These are phyloP conservation scores for Apodemia hepburni DNA, from an alignment of 2,888 invertebrate species.

Conservation along the genomic window DNA sequence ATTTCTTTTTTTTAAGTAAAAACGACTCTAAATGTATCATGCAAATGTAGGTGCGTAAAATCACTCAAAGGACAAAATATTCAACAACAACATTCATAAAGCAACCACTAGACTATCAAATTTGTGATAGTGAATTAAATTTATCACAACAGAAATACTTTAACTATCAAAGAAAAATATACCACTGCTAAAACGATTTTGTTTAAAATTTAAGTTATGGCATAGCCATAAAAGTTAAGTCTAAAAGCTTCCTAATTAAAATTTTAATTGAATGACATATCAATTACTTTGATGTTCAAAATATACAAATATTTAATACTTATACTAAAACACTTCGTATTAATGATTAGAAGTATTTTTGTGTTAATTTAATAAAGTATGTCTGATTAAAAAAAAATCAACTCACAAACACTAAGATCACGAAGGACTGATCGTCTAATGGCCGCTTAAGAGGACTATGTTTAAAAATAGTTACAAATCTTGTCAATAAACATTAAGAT, in stretches of 20 bases:
- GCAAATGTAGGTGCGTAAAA: constrained; percentile 61
- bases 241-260: too few relatives aligned
- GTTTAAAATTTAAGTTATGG: too few relatives aligned
- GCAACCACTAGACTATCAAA: neutral
- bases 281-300: too few relatives aligned
- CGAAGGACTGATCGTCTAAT: neutral
- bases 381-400: neutral
- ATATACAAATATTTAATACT: too few relatives aligned
- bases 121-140: neutral
- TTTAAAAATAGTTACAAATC: constrained; percentile 61
- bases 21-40: constrained; percentile 40
- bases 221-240: too few relatives aligned
- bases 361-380: too few relatives aligned
- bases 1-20: constrained; percentile 21
- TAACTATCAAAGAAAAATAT: too few relatives aligned
- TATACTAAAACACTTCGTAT: too few relatives aligned
- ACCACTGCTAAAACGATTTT: too few relatives aligned
- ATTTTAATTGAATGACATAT: too few relatives aligned
- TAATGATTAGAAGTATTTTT: too few relatives aligned
- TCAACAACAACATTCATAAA: constrained; percentile 52
- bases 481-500: constrained; percentile 41
- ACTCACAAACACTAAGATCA: neutral
- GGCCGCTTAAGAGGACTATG: constrained; percentile 34
- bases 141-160: neutral
- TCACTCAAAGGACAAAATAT: constrained; percentile 54